These are phyloP conservation scores for Plusia festucae DNA, from an alignment of 2,888 invertebrate genomes.

Conservation along the genomic window DNA sequence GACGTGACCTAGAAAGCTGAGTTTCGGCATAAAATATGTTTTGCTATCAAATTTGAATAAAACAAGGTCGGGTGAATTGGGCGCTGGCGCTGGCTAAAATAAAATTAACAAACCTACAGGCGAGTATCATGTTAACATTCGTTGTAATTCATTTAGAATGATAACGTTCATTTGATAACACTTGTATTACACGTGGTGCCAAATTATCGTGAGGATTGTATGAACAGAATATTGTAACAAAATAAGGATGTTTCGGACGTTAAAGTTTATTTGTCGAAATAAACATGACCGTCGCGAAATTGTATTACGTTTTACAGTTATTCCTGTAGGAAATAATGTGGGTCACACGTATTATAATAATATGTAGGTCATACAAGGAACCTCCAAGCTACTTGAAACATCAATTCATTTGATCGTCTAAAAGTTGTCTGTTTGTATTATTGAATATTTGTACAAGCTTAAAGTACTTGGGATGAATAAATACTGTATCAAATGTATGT, in stretches of 20 bases:
- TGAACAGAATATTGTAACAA: slow-evolving; percentile 26
- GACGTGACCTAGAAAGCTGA: slow-evolving; percentile 72
- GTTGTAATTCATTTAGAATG: slow-evolving; percentile 69
- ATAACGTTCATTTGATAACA: slow-evolving; percentile 62
- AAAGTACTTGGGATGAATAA: too few relatives aligned
- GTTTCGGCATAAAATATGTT: slow-evolving; percentile 78
- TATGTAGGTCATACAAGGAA: neutral
- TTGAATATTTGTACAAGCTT: too few relatives aligned
- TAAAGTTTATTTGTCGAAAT: slow-evolving; percentile 36
- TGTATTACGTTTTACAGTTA: slow-evolving; percentile 6
- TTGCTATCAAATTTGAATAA: slow-evolving; percentile 78
- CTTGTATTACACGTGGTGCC: slow-evolving; percentile 48
- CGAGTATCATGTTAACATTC: slow-evolving; percentile 65
- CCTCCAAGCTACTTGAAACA: neutral
- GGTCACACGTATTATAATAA: neutral
- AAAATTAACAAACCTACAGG: slow-evolving; percentile 70
- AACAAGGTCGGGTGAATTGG: slow-evolving; percentile 59
- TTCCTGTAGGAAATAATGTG: slow-evolving; percentile 7
- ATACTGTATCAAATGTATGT: too few relatives aligned
- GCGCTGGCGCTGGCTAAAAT: slow-evolving; percentile 56
- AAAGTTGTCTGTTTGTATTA: neutral
- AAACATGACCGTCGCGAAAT: slow-evolving; percentile 21
- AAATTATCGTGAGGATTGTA: slow-evolving; percentile 43
- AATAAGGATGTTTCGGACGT: slow-evolving; percentile 49
- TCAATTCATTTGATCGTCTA: neutral